A percentile compares a stretch with the other conserved stretches of the same genome.
Evolutionary conservation across 2,888 invertebrate species (phyloP).

Genomic region (Chloroclysta siterata): DNA sequence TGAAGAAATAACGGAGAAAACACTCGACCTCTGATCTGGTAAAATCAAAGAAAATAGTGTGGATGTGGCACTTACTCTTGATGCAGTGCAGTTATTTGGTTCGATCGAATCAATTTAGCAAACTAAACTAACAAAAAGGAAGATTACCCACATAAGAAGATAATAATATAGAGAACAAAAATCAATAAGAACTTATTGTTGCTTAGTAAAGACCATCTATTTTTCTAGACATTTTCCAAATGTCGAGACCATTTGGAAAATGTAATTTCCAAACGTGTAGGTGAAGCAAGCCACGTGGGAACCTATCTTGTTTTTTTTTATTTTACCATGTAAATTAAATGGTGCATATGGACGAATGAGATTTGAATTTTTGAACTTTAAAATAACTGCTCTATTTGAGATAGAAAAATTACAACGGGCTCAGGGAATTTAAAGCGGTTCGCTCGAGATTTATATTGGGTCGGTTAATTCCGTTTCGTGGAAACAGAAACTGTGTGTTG

Average conservation of each 20-base stretch:
- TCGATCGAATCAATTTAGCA: background rate
- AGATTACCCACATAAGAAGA: background rate
- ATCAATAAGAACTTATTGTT: too few relatives aligned
- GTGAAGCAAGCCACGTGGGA: background rate
- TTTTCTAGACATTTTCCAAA: background rate
- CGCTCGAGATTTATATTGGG: constrained; percentile 29
- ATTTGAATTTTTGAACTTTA: constrained; percentile 53
- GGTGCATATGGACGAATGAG: background rate
- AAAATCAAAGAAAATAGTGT: constrained; percentile 33
- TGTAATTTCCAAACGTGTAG: background rate
- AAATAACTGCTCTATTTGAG: constrained; percentile 61
- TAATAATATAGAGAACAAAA: background rate
- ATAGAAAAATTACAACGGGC: constrained; percentile 45
- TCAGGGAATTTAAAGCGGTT: constrained; percentile 31
- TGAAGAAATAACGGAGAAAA: constrained; percentile 71
- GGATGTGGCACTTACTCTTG: constrained; percentile 21
- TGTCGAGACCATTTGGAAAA: background rate
- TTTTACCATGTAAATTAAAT: background rate
- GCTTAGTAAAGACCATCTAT: too few relatives aligned
- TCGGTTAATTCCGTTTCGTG: constrained; percentile 14
- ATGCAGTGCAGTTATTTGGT: constrained; percentile 9
- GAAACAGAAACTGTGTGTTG: constrained; percentile 16
- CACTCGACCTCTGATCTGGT: constrained; percentile 56
- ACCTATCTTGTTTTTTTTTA: background rate
- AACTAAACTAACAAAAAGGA: background rate